These are phyloP conservation scores for Indri indri DNA, from an alignment of 2,113 vertebrate genomes.

Conservation along the genomic window DNA sequence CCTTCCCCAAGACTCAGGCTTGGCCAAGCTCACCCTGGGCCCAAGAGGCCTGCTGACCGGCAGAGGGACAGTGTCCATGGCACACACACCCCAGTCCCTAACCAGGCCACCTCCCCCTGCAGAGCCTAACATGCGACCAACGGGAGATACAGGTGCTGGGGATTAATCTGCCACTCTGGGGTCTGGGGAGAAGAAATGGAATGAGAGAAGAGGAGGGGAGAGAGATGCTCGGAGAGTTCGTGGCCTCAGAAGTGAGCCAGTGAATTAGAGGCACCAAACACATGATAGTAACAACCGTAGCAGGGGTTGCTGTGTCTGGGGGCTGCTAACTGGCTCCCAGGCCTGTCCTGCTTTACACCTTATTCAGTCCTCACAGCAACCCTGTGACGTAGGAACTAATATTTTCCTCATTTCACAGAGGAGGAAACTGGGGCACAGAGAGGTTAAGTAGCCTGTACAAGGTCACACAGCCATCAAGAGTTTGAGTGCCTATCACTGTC, in stretches of 20 bases:
- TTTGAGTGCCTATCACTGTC: too few species aligned
- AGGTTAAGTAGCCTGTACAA: not conserved
- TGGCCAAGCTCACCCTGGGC: not conserved
- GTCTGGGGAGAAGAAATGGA: not conserved
- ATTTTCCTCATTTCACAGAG: not conserved
- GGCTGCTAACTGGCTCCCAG: not conserved
- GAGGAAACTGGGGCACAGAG: not conserved
- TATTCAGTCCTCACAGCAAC: not conserved
- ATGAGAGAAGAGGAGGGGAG: not conserved
- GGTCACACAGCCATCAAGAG: not conserved
- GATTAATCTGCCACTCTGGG: not conserved
- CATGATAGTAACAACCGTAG: not conserved
- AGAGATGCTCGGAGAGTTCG: not conserved
- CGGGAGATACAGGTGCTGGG: not conserved
- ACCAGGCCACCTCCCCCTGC: not conserved
- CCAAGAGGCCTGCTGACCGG: accelerated
- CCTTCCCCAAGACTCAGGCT: not conserved
- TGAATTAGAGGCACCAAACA: not conserved
- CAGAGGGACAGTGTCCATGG: not conserved
- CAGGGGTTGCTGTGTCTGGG: accelerated
- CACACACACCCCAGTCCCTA: accelerated
- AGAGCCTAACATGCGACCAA: accelerated
- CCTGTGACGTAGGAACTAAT: too few species aligned
- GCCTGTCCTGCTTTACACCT: not conserved
- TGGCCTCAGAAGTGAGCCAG: not conserved